phyloP scores from a whole-genome alignment of 2,888 invertebrate genomes.

The Mesorhabditis spiculigera region DNA sequence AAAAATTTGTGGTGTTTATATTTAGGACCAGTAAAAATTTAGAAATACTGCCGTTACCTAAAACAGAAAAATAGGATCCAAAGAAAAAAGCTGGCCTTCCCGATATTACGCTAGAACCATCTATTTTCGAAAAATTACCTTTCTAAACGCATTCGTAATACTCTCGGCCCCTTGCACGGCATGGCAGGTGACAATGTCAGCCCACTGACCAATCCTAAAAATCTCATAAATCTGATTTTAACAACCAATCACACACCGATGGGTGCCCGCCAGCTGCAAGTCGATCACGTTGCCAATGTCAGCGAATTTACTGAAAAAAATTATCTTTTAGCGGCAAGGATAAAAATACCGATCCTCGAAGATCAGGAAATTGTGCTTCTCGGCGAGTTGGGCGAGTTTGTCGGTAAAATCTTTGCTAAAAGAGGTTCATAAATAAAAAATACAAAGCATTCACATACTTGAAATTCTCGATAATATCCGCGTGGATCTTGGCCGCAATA shows the following conservation, averaged over 20 bases:
- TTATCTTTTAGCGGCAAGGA: not conserved
- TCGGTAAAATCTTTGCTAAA: constrained; percentile 65
- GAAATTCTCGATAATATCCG: constrained; percentile 82
- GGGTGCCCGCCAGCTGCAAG: constrained; percentile 77
- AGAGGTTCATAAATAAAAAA: not conserved
- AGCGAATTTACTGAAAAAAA: constrained; percentile 75
- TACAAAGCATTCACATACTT: constrained; percentile 51
- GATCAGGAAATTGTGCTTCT: constrained; percentile 78
- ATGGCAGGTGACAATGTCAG: constrained; percentile 86
- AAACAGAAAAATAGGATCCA: no score
- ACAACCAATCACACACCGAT: constrained; percentile 58
- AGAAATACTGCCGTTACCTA: no score
- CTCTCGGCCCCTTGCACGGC: constrained; percentile 72
- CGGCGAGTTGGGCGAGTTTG: constrained; percentile 69
- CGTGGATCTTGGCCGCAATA: constrained; percentile 82
- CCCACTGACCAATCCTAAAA: constrained; percentile 75
- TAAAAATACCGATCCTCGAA: constrained; percentile 76
- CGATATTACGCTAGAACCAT: not conserved
- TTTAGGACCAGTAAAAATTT: no score
- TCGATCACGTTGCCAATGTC: constrained; percentile 91
- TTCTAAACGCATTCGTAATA: constrained; percentile 38
- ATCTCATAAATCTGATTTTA: no score
- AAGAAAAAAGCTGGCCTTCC: no score
- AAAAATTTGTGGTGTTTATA: no score
- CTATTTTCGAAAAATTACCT: constrained; percentile 12